These are phyloP conservation scores for Diadema setosum DNA, from an alignment of 35 echinoderm and acorn worm species.

Conservation along the genomic window DNA sequence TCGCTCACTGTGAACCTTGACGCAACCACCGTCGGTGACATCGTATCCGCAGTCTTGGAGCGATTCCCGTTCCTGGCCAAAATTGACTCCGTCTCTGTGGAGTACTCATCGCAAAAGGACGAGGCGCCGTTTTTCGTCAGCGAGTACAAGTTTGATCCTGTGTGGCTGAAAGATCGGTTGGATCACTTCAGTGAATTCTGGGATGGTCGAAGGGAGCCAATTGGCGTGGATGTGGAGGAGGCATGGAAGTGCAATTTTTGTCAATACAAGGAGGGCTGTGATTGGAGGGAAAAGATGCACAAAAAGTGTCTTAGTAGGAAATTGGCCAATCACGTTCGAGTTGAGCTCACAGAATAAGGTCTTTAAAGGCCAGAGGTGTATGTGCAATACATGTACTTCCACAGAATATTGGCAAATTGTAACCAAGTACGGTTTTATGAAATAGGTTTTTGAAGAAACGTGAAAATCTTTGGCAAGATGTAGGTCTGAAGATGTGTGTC, in stretches of 20 bases:
- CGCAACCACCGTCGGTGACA: not conserved
- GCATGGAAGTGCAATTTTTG: conserved; percentile 79
- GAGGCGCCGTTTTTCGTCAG: conserved; percentile 36
- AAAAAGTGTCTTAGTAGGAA: conserved; percentile 47
- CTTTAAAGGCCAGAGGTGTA: no score
- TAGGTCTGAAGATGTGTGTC: no score
- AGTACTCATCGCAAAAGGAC: conserved; percentile 57
- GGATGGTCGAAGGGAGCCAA: conserved; percentile 46
- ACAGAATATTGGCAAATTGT: no score
- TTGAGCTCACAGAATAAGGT: not conserved
- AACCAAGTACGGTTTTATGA: no score
- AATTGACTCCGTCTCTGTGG: conserved; percentile 44
- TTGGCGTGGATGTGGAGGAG: conserved; percentile 76
- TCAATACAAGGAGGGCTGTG: conserved; percentile 46
- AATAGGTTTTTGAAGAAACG: no score
- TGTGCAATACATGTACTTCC: no score
- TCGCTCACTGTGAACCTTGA: not conserved
- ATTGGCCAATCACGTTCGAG: conserved; percentile 7
- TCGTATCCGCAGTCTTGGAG: conserved; percentile 15
- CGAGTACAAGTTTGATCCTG: conserved; percentile 38
- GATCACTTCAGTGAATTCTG: conserved; percentile 56
- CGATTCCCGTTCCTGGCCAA: conserved; percentile 56
- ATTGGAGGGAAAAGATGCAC: conserved; percentile 56
- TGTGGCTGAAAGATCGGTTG: conserved; percentile 41
- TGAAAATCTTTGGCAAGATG: no score